Base-by-base conservation (phyloP, 2,797 vertebrate species). In the Karalla daura region DNA sequence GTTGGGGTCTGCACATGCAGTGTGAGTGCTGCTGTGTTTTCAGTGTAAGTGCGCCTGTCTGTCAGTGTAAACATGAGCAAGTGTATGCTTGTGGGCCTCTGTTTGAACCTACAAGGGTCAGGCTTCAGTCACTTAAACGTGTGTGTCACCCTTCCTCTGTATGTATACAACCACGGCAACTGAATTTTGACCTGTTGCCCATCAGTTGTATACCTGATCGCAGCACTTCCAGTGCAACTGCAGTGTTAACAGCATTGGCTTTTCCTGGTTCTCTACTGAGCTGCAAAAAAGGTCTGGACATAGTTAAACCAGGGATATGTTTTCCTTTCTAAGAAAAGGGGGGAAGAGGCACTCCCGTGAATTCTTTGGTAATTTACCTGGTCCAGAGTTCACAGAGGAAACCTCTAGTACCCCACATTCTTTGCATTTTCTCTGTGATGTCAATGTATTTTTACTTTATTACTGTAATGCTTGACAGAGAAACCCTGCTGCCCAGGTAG, bases 291-390 rank as follows among this genome's bases (percentile, higher is more conserved):
- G 54, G 68, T 67, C 77, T 81, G 70, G 70, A 69, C 58, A 75
- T 70, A 70, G 78, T 87, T 81, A 79, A 78, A 52, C 46, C 20
- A 44, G 41, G 14, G 72, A 58, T 59, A 27, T 75, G 52, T 83
- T 85, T 81, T 80, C 45, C 49, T 71, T 76, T 76, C 55, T 37
- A 32, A 51, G 45, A 52, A 71, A 37, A 20, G 24, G 15, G 6
- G 13, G 43, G 46, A 17, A 35, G 30, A 12, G 36, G 11, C 44
- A 18, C 45, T 51, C 9, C 27, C 13, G 30, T 35, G 21, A 80
- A 83, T 83, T 83, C 71, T 73, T 30, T 47, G 50, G 52, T 80
- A 79, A 85, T 87, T 83, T 81, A 84, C 83, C 79, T 83, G 79
- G 52, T 80, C 36, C 77, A 87, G 74, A 81, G 76, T 89, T 86